These are phyloP conservation scores for Troides oblongomaculatus DNA, from an alignment of 2,888 invertebrate genomes.

Conservation along the genomic window DNA sequence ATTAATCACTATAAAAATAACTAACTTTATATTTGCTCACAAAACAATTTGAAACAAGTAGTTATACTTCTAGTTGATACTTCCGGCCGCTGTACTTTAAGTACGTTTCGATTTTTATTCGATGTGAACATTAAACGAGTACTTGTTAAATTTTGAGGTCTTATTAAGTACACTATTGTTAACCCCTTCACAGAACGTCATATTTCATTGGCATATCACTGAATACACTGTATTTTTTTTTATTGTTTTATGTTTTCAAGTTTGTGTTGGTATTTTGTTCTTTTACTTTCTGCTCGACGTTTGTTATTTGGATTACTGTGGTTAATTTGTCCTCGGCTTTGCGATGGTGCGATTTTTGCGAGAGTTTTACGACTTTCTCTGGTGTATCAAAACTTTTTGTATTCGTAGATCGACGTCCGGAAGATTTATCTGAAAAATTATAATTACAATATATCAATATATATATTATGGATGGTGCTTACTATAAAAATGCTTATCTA, in stretches of 20 bases:
- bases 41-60: not conserved
- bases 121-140: too few relatives aligned
- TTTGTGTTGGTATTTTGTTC: not conserved
- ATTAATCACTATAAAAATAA: not conserved
- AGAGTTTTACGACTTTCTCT: conserved; percentile 4
- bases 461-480: not conserved
- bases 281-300: not conserved
- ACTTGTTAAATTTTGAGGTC: too few relatives aligned
- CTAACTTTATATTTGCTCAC: not conserved
- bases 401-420: conserved; percentile 22
- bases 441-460: not conserved
- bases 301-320: conserved; percentile 1
- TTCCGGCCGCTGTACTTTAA: not conserved
- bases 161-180: not conserved
- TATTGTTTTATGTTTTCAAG: not conserved
- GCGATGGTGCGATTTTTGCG: not conserved
- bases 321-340: not conserved
- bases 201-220: not conserved
- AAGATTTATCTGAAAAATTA: conserved; percentile 29
- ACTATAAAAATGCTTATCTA: too few relatives aligned
- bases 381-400: conserved; percentile 14
- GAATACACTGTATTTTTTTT: not conserved
- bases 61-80: not conserved
- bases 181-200: not conserved
- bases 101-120: not conserved